These are phyloP conservation scores for Elachura formosa DNA, from an alignment of 2,113 vertebrate species.

Conservation along the genomic window DNA sequence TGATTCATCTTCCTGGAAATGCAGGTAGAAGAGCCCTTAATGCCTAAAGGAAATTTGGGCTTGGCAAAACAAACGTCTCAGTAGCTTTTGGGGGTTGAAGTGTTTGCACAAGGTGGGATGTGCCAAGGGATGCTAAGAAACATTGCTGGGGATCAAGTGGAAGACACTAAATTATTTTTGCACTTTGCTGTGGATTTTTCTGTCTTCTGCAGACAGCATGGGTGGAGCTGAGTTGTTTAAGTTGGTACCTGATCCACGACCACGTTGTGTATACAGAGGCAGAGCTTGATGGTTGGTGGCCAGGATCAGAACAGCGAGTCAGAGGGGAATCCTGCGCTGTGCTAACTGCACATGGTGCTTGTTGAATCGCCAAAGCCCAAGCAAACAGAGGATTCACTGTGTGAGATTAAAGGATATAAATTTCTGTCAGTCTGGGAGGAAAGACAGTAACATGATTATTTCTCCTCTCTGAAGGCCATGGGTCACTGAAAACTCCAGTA, in stretches of 20 bases:
- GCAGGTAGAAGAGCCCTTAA: background rate
- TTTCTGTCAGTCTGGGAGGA: background rate
- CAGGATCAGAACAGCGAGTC: background rate
- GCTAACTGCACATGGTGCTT: background rate
- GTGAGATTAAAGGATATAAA: conserved; percentile 1
- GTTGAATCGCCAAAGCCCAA: background rate
- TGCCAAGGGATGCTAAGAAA: background rate
- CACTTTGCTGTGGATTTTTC: background rate
- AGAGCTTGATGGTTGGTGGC: background rate
- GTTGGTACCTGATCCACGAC: background rate
- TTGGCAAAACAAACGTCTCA: background rate
- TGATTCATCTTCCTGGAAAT: background rate
- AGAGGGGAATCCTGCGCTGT: background rate
- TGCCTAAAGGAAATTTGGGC: background rate
- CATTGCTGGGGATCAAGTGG: background rate
- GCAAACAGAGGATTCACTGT: background rate
- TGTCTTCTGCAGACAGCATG: background rate
- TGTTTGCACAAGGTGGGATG: background rate
- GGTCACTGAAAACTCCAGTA: background rate
- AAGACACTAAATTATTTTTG: background rate
- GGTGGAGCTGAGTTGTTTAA: background rate
- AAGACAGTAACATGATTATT: background rate
- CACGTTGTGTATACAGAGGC: background rate
- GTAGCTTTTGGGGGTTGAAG: background rate
- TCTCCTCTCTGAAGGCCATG: background rate